These are phyloP conservation scores for Tangara arthus DNA, from an alignment of 2,797 vertebrate species.

Conservation along the genomic window DNA sequence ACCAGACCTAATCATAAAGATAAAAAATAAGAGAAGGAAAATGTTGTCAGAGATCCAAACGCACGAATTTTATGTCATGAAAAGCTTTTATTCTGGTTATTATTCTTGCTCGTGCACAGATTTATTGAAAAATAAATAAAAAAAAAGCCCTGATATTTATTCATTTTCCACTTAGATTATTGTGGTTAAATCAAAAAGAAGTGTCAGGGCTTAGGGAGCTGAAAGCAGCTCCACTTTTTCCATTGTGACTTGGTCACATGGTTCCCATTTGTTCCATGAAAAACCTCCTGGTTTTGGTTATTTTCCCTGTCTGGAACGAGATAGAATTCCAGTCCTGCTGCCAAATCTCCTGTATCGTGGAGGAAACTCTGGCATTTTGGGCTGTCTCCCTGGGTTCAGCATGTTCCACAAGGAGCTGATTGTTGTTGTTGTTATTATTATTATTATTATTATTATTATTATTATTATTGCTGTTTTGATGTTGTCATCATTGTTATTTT, in stretches of 20 bases:
- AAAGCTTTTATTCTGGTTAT: slow-evolving; percentile 36
- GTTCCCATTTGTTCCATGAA: slow-evolving; percentile 62
- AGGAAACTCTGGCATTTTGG: slow-evolving; percentile 29
- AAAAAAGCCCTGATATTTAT: neutral
- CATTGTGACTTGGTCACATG: slow-evolving; percentile 56
- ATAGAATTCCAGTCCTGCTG: slow-evolving; percentile 40
- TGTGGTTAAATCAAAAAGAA: slow-evolving; percentile 60
- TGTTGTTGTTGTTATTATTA: neutral
- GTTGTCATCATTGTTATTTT: neutral
- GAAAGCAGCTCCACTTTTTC: slow-evolving; percentile 48
- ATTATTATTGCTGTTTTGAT: neutral
- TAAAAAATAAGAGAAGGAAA: neutral
- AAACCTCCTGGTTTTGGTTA: slow-evolving; percentile 59
- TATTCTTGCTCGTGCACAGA: slow-evolving; percentile 9
- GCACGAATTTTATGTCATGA: neutral
- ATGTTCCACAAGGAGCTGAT: neutral
- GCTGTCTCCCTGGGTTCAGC: neutral
- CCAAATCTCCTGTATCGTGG: neutral
- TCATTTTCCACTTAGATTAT: slow-evolving; percentile 65
- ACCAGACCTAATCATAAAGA: neutral
- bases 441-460: neutral
- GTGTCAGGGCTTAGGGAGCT: slow-evolving; percentile 46
- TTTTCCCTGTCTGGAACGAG: slow-evolving; percentile 56
- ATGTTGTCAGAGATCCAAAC: slow-evolving; percentile 43
- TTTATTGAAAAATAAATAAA: neutral